A percentile compares a stretch with the other conserved stretches of the same genome.
Conservation (phyloP, 2,888 invertebrate genomes). For the Ormyrus labotus region DNA sequence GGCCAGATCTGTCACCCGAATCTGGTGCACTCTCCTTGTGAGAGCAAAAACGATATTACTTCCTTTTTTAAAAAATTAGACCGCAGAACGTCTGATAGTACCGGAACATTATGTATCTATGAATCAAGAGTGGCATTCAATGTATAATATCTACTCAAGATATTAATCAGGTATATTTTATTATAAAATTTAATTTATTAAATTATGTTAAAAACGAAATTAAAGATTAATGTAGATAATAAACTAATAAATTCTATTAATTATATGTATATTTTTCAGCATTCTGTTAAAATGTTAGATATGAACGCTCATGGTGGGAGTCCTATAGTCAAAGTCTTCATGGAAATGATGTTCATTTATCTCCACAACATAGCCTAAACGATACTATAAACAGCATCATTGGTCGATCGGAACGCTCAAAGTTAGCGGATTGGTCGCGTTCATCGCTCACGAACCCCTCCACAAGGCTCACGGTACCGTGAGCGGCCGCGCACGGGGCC, state of each 20-base stretch:
- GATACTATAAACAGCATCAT: conserved; percentile 75
- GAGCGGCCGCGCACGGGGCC: too few relatives aligned
- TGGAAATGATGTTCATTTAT: conserved; percentile 72
- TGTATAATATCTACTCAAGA: conserved; percentile 85
- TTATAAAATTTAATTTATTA: background rate
- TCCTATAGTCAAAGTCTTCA: conserved; percentile 71
- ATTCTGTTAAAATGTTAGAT: conserved; percentile 69
- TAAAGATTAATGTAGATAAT: too few relatives aligned
- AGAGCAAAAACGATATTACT: conserved; percentile 68
- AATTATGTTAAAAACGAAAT: background rate
- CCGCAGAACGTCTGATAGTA: conserved; percentile 72
- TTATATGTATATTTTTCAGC: conserved; percentile 66
- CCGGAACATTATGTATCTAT: conserved; percentile 77
- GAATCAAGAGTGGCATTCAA: conserved; percentile 93
- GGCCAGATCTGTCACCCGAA: too few relatives aligned
- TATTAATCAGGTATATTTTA: conserved; percentile 70
- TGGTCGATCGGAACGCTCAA: too few relatives aligned
- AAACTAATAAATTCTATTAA: too few relatives aligned
- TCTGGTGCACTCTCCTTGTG: too few relatives aligned
- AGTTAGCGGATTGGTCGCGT: too few relatives aligned
- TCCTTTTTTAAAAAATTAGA: conserved; percentile 72
- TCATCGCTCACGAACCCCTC: too few relatives aligned
- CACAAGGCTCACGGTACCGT: too few relatives aligned
- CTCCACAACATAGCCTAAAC: conserved; percentile 73
- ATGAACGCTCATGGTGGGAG: conserved; percentile 69